Conservation (phyloP, 2,888 invertebrate genomes). For the Lepidocyrtinus sp. region DNA sequence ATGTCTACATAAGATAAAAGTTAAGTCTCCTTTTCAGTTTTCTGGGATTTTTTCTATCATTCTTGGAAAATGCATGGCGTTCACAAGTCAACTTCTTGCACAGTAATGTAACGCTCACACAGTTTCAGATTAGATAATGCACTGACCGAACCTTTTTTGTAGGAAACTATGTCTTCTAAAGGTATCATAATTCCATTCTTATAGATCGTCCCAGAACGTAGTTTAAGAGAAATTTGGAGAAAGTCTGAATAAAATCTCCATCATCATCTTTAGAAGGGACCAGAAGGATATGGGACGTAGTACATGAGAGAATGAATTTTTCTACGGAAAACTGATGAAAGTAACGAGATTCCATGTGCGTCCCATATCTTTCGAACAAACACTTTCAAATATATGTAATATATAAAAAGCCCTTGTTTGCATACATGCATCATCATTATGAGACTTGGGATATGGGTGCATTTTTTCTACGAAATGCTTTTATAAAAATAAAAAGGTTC, state of each 20-base stretch:
- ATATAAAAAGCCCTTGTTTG: background rate
- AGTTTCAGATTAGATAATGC: constrained; percentile 34
- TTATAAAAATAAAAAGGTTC: background rate
- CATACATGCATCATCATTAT: constrained; percentile 18
- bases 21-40: constrained; percentile 18
- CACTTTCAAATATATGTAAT: background rate
- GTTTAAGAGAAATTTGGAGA: constrained; percentile 1
- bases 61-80: constrained; percentile 10
- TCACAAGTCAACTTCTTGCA: background rate
- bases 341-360: constrained; percentile 36
- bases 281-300: constrained; percentile 6
- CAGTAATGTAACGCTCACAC: background rate
- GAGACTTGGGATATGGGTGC: background rate
- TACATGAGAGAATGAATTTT: constrained; percentile 48
- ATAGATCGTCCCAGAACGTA: background rate
- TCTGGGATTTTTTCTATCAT: constrained; percentile 13
- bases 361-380: constrained; percentile 23
- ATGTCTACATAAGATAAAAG: constrained; percentile 39
- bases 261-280: constrained; percentile 2
- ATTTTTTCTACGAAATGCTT: constrained; percentile 1
- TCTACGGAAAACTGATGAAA: constrained; percentile 30
- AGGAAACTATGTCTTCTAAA: constrained; percentile 9
- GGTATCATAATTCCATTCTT: constrained; percentile 3
- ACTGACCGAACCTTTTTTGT: constrained; percentile 1
- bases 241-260: constrained; percentile 18